phyloP scores from a whole-genome alignment of 2,888 invertebrate genomes.

The Lepidocyrtoides sp. region DNA sequence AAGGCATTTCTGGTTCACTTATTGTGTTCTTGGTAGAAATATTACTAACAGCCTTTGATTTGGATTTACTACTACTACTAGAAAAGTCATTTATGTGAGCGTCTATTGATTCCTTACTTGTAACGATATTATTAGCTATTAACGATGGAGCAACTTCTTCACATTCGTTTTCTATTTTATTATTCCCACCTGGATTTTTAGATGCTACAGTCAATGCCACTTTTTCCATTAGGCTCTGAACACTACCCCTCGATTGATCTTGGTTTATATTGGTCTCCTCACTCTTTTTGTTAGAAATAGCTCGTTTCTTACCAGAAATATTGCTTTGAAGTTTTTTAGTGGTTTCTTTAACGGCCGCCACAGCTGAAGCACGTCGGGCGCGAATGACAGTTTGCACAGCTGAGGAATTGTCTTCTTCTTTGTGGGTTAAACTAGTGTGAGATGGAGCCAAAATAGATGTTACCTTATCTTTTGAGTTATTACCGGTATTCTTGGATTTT shows the following conservation, averaged over 20 bases:
- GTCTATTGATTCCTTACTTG: background rate
- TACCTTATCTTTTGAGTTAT: background rate
- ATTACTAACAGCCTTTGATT: background rate
- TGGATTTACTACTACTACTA: background rate
- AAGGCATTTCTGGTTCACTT: conserved; percentile 29
- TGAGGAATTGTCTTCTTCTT: background rate
- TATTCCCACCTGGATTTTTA: too few species aligned
- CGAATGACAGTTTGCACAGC: too few species aligned
- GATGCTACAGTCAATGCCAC: background rate
- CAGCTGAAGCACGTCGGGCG: too few species aligned
- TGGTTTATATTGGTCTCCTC: background rate
- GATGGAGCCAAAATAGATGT: background rate
- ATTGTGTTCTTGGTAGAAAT: background rate
- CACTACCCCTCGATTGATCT: background rate
- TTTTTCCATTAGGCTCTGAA: background rate
- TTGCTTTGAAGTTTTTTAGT: background rate
- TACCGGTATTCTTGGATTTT: background rate
- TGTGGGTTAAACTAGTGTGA: background rate
- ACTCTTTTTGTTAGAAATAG: background rate
- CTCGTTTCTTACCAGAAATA: background rate
- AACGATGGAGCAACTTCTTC: background rate
- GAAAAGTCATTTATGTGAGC: background rate
- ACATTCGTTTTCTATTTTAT: background rate
- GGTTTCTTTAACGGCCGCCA: background rate
- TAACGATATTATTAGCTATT: background rate